Evolutionary conservation across 2,888 invertebrate genomes (phyloP), one percentile per base, ranked within the genome.

Genomic region (Molorchus minor): DNA sequence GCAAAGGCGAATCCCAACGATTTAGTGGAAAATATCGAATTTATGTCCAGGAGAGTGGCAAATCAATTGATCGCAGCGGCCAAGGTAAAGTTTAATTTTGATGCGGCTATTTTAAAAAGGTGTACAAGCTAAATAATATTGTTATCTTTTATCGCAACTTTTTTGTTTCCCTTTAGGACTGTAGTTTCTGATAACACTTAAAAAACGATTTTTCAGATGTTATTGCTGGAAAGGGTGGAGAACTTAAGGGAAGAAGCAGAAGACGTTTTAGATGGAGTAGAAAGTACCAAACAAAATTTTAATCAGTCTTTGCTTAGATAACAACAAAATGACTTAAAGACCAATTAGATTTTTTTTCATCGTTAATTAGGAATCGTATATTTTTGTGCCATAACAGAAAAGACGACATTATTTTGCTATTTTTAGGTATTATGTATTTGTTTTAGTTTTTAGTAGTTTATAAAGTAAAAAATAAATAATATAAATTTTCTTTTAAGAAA

Each of bases 51-150:
- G n/a, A 87, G 85, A 71, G 85, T 88, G 8, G 95, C 95, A 1
- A 84, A 82, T 45, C 92, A 93, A 78, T 89, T 98, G 51, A 86
- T 96, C 63, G 89, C 93, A 55, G 90, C 94, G 20, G 94, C 98
- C 0, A 91, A 94, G 86, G 93, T 93, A 78, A 78, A 35, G 4
- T 35, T 35, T 16, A 29, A 41, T 15, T 55, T 51, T 29, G 21
- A 35, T 21, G 46, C 17, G n/a, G n/a, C n/a, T n/a, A n/a, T n/a
- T n/a, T n/a, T n/a, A n/a, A n/a, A n/a, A n/a, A n/a, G n/a, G n/a
- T n/a, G n/a, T n/a, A n/a, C n/a, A n/a, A n/a, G n/a, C n/a, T n/a
- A n/a, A n/a, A n/a, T n/a, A n/a, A n/a, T n/a, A n/a, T n/a, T n/a
- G n/a, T n/a, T n/a, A n/a, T n/a, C n/a, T n/a, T n/a, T n/a, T n/a